Evolutionary conservation across 1,140 invertebrate genomes (phyloP).

Genomic region (Vanessa tameamea): DNA sequence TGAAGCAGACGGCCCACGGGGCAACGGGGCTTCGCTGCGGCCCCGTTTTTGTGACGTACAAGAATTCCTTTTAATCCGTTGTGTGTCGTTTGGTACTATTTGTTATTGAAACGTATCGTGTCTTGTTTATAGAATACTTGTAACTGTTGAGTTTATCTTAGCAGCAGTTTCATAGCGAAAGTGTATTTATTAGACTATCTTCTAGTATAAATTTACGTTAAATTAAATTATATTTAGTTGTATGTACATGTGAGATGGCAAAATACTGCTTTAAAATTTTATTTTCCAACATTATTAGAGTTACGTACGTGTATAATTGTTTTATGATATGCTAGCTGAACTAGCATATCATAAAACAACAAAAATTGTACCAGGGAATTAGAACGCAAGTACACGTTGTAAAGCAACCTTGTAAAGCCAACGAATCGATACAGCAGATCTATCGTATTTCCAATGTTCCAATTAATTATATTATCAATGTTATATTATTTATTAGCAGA

Average conservation of each 20-base stretch:
- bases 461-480: conserved; percentile 6
- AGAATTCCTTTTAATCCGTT: conserved; percentile 31
- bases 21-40: conserved; percentile 28
- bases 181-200: no score
- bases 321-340: no score
- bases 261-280: neutral
- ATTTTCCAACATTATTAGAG: neutral
- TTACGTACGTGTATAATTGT: no score
- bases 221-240: no score
- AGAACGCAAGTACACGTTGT: conserved; percentile 5
- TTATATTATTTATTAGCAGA: neutral
- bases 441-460: conserved; percentile 10
- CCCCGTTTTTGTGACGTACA: conserved; percentile 30
- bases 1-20: conserved; percentile 32
- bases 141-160: neutral
- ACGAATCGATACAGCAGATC: conserved; percentile 12
- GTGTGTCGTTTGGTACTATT: conserved; percentile 19
- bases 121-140: neutral
- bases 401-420: conserved; percentile 1
- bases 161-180: no score
- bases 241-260: no score
- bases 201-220: no score
- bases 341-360: conserved; percentile 2
- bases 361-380: conserved; percentile 9
- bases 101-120: neutral